Base-by-base conservation (phyloP, 1,140 invertebrate genomes). In the Batillaria attramentaria region DNA sequence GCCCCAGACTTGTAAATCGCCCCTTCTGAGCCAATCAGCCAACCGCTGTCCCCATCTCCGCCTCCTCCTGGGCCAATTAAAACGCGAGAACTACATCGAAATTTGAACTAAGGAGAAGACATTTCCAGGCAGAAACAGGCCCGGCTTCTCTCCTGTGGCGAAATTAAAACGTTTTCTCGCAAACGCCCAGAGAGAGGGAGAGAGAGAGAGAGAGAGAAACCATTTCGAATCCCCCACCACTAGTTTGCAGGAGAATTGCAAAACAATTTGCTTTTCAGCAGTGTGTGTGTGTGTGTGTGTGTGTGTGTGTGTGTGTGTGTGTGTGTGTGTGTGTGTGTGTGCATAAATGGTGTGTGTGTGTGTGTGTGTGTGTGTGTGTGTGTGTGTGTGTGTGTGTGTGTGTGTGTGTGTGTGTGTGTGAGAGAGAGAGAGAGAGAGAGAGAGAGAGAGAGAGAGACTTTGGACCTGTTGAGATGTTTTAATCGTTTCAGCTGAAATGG, bases 321-420 rank as follows among this genome's bases (percentile, higher is more conserved):
- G 57, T 60, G 3, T 60, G 57, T 60, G 57, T 60, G 3, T 24
- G 57, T 60, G 57, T 24, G 57, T 4, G 1, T 31, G 57, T 4
- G 57, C 57, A 31, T 46, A 41, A 1, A 28, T 72, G 39, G 62
- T 35, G 62, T 66, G 62, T 66, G 28, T 35, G 28, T 35, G 62
- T 66, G 62, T 35, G 62, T 66, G 62, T 33, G 33, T 66, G 62
- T 35, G 54, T 50, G 54, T 60, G 54, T 60, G 54, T 60, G 54
- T 60, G 54, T 60, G 54, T 60, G 54, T 60, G 54, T 60, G 54
- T 60, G 54, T 60, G 54, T 20, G 5, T 20, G 54, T 60, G 54
- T 20, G 54, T 60, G 5, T 28, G 54, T 60, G 5, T 4, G 24
- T 5, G 4, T 5, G 20, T 60, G 24, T 60, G 10, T 24, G 54